These are phyloP conservation scores for Diplodus sargus DNA, from an alignment of 2,797 vertebrate genomes.

Conservation along the genomic window DNA sequence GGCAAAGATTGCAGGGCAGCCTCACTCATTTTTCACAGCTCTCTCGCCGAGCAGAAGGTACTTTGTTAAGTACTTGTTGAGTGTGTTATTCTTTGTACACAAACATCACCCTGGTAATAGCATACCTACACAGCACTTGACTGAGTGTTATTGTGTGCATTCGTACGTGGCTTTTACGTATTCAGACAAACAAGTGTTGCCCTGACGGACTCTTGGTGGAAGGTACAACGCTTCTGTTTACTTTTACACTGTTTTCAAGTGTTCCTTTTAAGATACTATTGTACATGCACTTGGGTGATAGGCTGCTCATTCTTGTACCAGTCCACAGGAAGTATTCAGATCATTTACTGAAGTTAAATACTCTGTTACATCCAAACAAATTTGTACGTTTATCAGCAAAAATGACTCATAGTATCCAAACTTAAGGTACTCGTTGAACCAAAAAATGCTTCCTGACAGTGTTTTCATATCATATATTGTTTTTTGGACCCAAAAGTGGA, in stretches of 20 bases:
- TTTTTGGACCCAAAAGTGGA: too few relatives aligned
- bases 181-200: not conserved
- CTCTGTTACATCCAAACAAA: too few relatives aligned
- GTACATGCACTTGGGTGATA: not conserved
- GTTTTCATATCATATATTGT: too few relatives aligned
- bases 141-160: slow-evolving; percentile 14
- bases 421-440: too few relatives aligned
- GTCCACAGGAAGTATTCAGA: too few relatives aligned
- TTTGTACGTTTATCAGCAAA: too few relatives aligned
- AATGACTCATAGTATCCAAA: too few relatives aligned
- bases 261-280: not conserved
- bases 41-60: slow-evolving; percentile 75
- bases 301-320: not conserved
- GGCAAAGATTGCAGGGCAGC: slow-evolving; percentile 74
- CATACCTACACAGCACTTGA: slow-evolving; percentile 39
- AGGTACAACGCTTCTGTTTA: not conserved
- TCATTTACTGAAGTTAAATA: too few relatives aligned
- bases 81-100: slow-evolving; percentile 78
- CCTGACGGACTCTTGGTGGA: not conserved
- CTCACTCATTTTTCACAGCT: slow-evolving; percentile 71
- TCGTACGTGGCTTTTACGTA: not conserved
- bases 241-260: not conserved
- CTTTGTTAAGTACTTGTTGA: slow-evolving; percentile 87
- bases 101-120: slow-evolving; percentile 75
- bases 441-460: too few relatives aligned